Evolutionary conservation across 2,797 vertebrate genomes (phyloP).

Genomic region (Rachycentron canadum): DNA sequence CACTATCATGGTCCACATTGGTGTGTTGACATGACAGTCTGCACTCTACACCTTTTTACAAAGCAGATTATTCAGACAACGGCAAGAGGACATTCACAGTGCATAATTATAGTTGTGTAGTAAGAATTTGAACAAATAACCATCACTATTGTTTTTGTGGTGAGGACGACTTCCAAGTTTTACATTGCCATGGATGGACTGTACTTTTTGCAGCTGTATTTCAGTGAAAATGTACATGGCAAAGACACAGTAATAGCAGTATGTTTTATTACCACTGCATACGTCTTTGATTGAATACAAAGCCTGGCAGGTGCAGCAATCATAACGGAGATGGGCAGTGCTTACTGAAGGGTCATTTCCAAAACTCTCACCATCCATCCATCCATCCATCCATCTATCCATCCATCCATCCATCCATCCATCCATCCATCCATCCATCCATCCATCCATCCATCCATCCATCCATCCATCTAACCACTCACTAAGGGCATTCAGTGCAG

Average conservation of each 20-base stretch:
- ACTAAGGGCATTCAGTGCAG: conserved; percentile 79
- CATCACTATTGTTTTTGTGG: neutral
- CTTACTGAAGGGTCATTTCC: conserved; percentile 38
- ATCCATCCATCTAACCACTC: conserved; percentile 77
- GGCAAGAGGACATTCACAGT: too few species aligned
- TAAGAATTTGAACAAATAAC: neutral
- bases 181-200: neutral
- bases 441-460: conserved; percentile 62
- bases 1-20: neutral
- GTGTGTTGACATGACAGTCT: neutral
- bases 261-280: neutral
- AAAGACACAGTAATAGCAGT: too few species aligned
- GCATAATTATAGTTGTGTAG: neutral
- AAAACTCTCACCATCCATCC: conserved; percentile 39
- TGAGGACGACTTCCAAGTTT: neutral
- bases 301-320: conserved; percentile 52
- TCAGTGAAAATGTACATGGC: neutral
- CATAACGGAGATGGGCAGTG: conserved; percentile 19
- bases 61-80: too few species aligned
- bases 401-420: conserved; percentile 27
- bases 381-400: conserved; percentile 22
- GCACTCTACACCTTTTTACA: too few species aligned
- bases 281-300: neutral
- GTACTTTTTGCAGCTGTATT: neutral
- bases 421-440: conserved; percentile 24